A percentile compares a stretch with the other conserved stretches of the same genome.
These are phyloP conservation scores for Hydractinia echinata DNA, from an alignment of 30 jellyfish, hydroid and myxozoan species.

Conservation along the genomic window DNA sequence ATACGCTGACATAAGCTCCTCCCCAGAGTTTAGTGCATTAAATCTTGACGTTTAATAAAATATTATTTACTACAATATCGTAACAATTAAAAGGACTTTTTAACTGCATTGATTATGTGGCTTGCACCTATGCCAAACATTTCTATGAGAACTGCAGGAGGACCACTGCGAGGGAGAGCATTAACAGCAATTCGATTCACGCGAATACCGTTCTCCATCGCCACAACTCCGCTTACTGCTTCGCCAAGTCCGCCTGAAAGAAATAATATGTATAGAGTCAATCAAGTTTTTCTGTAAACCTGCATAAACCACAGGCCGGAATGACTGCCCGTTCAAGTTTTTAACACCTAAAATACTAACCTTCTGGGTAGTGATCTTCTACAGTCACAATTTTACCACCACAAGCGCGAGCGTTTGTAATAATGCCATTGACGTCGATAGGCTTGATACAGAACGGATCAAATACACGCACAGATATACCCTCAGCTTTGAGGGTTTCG, in stretches of 20 bases:
- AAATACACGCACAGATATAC: conserved; percentile 71
- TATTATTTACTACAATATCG: too few species aligned
- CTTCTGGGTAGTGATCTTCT: conserved; percentile 98
- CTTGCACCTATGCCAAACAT: conserved; percentile 92
- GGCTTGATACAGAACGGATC: conserved; percentile 90
- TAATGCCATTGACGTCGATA: conserved; percentile 59
- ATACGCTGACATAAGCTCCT: too few species aligned
- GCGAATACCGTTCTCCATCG: conserved; percentile 62
- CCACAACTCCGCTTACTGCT: conserved; percentile 78
- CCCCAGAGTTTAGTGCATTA: too few species aligned
- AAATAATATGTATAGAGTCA: neutral
- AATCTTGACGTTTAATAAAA: too few species aligned
- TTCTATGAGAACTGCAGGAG: conserved; percentile 78
- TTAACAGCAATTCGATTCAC: conserved; percentile 68
- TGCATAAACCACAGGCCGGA: neutral
- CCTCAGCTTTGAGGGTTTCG: conserved; percentile 55
- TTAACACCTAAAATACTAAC: conserved; percentile 21
- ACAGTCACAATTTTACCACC: conserved; percentile 86
- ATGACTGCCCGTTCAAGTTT: neutral
- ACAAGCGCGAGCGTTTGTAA: conserved; percentile 78
- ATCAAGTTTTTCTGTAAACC: neutral
- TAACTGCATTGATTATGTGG: conserved; percentile 69
- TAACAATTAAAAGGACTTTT: conserved; percentile 15
- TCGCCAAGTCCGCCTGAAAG: conserved; percentile 94
- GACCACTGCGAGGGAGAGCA: conserved; percentile 81